Conservation (phyloP, 2,888 invertebrate species). For the Cancer borealis region DNA sequence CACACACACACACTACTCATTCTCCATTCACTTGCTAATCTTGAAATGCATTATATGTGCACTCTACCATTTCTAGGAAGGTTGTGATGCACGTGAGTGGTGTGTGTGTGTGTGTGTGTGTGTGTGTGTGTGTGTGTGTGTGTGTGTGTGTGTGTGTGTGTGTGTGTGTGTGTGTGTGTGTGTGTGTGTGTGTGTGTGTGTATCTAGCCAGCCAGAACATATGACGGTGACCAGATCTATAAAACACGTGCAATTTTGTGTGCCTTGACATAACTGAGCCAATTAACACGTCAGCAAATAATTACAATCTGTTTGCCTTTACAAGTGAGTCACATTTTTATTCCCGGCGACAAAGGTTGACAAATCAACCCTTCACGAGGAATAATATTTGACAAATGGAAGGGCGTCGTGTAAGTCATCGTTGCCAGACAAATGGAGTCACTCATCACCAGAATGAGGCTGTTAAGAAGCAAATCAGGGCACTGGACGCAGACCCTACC, state of each 20-base stretch:
- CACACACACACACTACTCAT: neutral
- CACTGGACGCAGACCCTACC: neutral
- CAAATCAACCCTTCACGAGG: neutral
- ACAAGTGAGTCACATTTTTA: neutral
- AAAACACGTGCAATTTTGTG: neutral
- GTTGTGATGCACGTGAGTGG: neutral
- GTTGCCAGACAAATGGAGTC: slow-evolving; percentile 40
- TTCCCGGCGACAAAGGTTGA: neutral
- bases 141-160: too few species aligned
- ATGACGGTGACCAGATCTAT: too few species aligned
- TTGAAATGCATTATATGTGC: neutral
- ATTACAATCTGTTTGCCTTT: neutral
- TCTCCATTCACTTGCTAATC: neutral
- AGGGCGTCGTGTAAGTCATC: slow-evolving; percentile 37
- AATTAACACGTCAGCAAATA: slow-evolving; percentile 29
- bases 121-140: too few species aligned
- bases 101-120: too few species aligned
- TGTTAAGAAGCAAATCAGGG: slow-evolving; percentile 38
- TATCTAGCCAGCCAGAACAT: too few species aligned
- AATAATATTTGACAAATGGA: slow-evolving; percentile 47
- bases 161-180: neutral
- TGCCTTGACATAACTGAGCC: neutral
- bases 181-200: too few species aligned
- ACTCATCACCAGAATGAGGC: slow-evolving; percentile 53
- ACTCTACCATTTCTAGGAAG: neutral